Percentiles rank a stretch among this genome's conserved stretches.
Evolutionary conservation across 1,140 invertebrate species (phyloP).

Genomic region (Parasteatoda tepidariorum): DNA sequence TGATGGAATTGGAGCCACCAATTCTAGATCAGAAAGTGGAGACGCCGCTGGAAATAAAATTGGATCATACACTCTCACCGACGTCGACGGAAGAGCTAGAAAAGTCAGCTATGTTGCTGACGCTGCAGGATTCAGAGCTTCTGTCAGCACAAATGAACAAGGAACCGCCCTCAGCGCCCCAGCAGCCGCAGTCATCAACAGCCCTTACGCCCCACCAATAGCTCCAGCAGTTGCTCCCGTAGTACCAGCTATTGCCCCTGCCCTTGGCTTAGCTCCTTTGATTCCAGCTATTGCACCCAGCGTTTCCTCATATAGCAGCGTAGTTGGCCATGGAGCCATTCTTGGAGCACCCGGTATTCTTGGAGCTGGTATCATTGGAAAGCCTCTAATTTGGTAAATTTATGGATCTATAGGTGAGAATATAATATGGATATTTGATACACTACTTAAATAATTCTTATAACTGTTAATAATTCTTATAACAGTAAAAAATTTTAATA

Average conservation of each 20-base stretch:
- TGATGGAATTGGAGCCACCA: constrained; percentile 31
- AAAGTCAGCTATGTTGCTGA: constrained; percentile 62
- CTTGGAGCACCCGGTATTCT: neutral
- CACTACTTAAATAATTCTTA: no score
- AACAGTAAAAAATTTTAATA: no score
- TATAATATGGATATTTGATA: neutral
- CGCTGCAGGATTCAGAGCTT: constrained; percentile 20
- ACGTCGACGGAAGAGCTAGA: constrained; percentile 60
- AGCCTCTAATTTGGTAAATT: neutral
- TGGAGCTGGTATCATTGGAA: neutral
- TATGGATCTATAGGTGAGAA: no score
- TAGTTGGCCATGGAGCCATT: neutral
- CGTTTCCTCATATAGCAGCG: constrained; percentile 15
- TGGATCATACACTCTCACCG: constrained; percentile 60
- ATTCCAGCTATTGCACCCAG: neutral
- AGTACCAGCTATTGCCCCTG: neutral
- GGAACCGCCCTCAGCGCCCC: constrained; percentile 26
- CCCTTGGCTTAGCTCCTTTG: neutral
- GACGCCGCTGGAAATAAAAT: constrained; percentile 62
- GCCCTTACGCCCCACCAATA: constrained; percentile 14
- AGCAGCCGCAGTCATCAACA: neutral
- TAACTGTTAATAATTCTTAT: no score
- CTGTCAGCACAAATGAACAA: constrained; percentile 13
- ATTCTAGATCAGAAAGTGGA: constrained; percentile 61
- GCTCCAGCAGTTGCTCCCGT: no score